A percentile compares a stretch with the other conserved stretches of the same genome.
Conservation (phyloP, 2,113 vertebrate species). For the Petrocephalus microphthalmus region DNA sequence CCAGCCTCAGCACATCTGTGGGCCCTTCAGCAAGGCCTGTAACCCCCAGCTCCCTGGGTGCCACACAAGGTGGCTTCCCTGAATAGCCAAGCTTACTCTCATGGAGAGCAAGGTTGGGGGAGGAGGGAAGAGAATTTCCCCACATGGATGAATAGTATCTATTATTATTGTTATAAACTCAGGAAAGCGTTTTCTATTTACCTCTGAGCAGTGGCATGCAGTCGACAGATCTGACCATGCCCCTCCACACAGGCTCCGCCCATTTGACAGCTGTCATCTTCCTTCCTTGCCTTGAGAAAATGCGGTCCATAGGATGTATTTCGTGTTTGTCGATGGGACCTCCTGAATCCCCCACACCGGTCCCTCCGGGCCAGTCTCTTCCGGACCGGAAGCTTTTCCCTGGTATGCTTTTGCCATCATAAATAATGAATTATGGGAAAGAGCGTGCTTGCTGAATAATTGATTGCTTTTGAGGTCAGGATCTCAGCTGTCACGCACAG, state of each 20-base stretch:
- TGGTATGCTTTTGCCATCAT: not conserved
- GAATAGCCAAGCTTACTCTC: too few relatives aligned
- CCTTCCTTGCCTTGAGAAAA: not conserved
- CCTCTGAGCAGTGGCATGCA: not conserved
- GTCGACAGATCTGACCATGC: not conserved
- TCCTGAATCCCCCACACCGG: not conserved
- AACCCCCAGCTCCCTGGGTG: too few relatives aligned
- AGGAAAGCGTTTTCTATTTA: not conserved
- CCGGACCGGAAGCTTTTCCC: not conserved
- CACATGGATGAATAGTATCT: too few relatives aligned
- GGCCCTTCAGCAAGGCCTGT: too few relatives aligned
- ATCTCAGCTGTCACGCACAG: not conserved
- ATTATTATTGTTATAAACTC: not conserved
- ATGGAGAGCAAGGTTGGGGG: too few relatives aligned
- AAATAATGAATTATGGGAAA: slow-evolving; percentile 2
- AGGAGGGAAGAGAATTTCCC: too few relatives aligned
- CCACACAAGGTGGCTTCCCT: too few relatives aligned
- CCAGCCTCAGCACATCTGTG: too few relatives aligned
- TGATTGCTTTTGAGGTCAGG: not conserved
- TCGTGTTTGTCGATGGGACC: not conserved
- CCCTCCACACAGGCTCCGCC: not conserved
- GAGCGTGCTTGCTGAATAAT: not conserved
- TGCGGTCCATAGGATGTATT: not conserved
- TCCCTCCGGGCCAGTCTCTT: not conserved
- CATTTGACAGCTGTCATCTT: not conserved